These are phyloP conservation scores for Pipistrellus nathusii DNA, from an alignment of 2,797 vertebrate species.

Conservation along the genomic window DNA sequence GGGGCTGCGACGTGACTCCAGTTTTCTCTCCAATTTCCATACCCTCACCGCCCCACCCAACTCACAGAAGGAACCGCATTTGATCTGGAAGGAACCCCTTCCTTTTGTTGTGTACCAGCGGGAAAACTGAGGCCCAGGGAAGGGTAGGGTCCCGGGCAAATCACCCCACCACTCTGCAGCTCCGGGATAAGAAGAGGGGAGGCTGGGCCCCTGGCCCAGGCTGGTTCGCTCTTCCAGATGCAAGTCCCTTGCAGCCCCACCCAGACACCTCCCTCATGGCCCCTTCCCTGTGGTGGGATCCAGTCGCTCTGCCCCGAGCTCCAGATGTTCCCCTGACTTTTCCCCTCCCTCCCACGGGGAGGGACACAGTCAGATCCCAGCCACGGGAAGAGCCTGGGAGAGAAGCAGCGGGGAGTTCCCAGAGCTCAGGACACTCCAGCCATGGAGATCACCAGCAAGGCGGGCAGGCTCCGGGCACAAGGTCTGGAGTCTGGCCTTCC, in stretches of 20 bases:
- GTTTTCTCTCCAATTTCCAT: neutral
- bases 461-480: neutral
- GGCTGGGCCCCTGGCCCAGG: neutral
- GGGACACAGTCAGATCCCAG: conserved; percentile 38
- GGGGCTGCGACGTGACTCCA: neutral
- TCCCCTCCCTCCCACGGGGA: neutral
- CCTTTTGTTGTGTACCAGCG: neutral
- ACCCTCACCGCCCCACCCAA: neutral
- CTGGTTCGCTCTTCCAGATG: neutral
- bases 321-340: conserved; percentile 33
- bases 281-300: neutral
- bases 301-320: neutral
- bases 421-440: conserved; percentile 20
- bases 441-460: neutral
- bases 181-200: neutral
- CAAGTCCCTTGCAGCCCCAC: neutral
- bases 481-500: neutral
- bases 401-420: conserved; percentile 54
- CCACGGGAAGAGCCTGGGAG: conserved; percentile 63
- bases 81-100: neutral
- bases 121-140: neutral
- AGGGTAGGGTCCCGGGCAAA: neutral
- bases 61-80: neutral
- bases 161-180: neutral
- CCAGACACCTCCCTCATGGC: neutral